phyloP scores from a whole-genome alignment of 2,888 invertebrate species.

The Geotrupes spiniger region DNA sequence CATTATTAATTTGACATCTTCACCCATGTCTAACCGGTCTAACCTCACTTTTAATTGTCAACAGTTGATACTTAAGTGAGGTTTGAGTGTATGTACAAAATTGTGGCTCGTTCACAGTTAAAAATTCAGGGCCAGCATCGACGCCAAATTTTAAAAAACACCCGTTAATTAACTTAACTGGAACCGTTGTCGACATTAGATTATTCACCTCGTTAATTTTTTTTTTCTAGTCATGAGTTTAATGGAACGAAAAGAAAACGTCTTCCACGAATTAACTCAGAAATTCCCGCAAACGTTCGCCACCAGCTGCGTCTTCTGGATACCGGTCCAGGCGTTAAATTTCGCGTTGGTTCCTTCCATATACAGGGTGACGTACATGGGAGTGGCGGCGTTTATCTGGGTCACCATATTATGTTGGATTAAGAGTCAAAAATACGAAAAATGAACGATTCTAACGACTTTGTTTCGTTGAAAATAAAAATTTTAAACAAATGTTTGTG shows the following conservation, averaged over 20 bases:
- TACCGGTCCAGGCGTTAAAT: slow-evolving; percentile 77
- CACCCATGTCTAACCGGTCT: too few relatives aligned
- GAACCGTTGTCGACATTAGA: slow-evolving; percentile 4
- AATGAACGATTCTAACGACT: neutral
- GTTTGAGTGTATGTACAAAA: too few relatives aligned
- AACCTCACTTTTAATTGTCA: too few relatives aligned
- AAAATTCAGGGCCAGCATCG: too few relatives aligned
- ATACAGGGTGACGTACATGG: slow-evolving; percentile 75
- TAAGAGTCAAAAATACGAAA: slow-evolving; percentile 48
- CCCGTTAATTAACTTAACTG: too few relatives aligned
- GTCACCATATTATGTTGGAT: slow-evolving; percentile 81
- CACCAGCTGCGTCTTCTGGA: slow-evolving; percentile 80
- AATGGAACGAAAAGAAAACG: slow-evolving; percentile 68
- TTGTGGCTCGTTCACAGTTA: too few relatives aligned
- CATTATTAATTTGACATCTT: too few relatives aligned
- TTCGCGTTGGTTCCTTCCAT: slow-evolving; percentile 70
- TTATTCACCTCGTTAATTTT: too few relatives aligned
- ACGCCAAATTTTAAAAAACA: too few relatives aligned
- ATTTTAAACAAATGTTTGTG: too few relatives aligned
- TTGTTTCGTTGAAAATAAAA: neutral
- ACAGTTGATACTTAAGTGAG: too few relatives aligned
- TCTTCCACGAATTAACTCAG: slow-evolving; percentile 66
- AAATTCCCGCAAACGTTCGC: slow-evolving; percentile 71
- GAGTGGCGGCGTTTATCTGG: slow-evolving; percentile 76
- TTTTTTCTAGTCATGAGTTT: slow-evolving; percentile 69